Evolutionary conservation across 92 coral and sea anemone genomes (phyloP), one percentile per base, ranked within the genome.

Genomic region (Pocillopora grandis): DNA sequence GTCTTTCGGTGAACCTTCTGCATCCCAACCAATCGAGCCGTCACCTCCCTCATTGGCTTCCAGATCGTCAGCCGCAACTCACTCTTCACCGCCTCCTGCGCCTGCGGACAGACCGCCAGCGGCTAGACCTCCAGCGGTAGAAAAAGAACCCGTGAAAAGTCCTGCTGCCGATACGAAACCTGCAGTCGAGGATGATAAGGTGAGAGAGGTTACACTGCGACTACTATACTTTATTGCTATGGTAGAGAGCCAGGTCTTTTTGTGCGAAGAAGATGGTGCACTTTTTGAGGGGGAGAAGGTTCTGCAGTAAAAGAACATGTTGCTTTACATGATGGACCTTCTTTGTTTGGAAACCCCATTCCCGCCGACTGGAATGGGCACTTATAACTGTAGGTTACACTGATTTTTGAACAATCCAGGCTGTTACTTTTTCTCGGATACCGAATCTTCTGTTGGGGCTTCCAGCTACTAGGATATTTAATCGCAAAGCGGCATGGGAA

Each of bases 121-220:
- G 58, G 42, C 80, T 17, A 35, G 16, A 62, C 85, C 89, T 10
- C 63, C 84, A 37, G 62, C 69, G 27, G 52, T 87, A 52, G 78
- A 64, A 72, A 82, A 76, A 48, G 73, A 59, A 58, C 71, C 87
- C 67, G 79, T 58, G 70, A 82, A 76, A 48, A 67, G 48, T 37
- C 76, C 87, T 73, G 83, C 64, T 66, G 76, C 62, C 64, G 66
- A 63, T 72, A 86, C 83, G 65, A 70, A 36, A 37, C 49, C 71
- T 14, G 67, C 73, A 55, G 67, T 81, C 13, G 69, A 76, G 56
- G 90, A 90, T 48, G 96, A 92, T 48, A 90, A 93, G 88, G 96
- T 92, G 65, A 69, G 66, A 76, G 1, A 14, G 60, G 33, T 0
- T 16, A 3, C 66, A 2, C 23, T 37, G 19, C 23, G 37, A 75